Evolutionary conservation across 2,797 vertebrate species (phyloP).

Genomic region (Fundulus diaphanus): DNA sequence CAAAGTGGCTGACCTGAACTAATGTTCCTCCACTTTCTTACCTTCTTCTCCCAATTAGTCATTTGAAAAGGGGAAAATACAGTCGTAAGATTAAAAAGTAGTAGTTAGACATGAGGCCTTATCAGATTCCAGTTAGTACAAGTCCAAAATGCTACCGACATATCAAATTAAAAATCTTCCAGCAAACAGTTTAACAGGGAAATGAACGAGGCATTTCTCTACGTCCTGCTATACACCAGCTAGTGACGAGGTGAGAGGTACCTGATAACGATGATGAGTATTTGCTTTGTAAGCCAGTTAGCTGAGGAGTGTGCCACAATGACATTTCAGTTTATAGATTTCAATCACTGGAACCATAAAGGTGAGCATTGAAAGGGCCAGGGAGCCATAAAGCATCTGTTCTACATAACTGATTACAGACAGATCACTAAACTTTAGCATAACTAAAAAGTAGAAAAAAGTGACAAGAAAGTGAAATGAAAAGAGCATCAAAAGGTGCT

Average conservation of each 20-base stretch:
- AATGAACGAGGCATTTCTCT: not conserved
- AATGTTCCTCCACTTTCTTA: conserved; percentile 15
- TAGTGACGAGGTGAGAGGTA: not conserved
- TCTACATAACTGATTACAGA: too few relatives aligned
- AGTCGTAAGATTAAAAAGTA: not conserved
- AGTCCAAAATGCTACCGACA: conserved; percentile 12
- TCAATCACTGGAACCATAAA: not conserved
- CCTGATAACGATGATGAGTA: conserved; percentile 22
- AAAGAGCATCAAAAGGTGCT: not conserved
- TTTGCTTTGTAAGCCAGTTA: conserved; percentile 28
- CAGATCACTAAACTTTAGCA: not conserved
- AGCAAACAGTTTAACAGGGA: not conserved
- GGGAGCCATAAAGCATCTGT: not conserved
- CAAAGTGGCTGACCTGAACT: conserved; percentile 28
- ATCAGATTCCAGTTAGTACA: conserved; percentile 13
- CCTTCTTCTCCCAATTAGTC: not conserved
- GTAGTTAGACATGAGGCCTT: conserved; percentile 13
- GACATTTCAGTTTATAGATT: conserved; percentile 5
- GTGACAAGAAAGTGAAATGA: not conserved
- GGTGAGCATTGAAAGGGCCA: not conserved
- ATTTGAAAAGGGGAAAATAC: conserved; percentile 5
- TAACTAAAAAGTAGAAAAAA: not conserved
- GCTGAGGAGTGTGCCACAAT: not conserved
- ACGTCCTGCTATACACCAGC: conserved; percentile 6
- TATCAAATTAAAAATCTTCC: conserved; percentile 1